Base-by-base conservation (phyloP, 2,113 vertebrate genomes). In the Odocoileus hemionus region DNA sequence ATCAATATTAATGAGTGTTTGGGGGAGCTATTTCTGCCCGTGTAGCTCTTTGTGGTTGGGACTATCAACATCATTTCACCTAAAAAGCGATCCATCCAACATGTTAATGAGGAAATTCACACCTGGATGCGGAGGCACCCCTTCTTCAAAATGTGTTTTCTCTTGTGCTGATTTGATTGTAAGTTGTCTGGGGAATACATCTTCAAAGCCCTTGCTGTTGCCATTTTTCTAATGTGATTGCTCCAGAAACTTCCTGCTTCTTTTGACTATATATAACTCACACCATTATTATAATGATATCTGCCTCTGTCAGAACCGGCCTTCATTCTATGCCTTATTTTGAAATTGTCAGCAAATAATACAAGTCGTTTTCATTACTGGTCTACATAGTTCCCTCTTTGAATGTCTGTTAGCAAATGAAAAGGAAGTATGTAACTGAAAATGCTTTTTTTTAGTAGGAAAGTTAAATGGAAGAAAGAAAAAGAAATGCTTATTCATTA, bases 231-330 rank as follows among this genome's bases (percentile, higher is more conserved):
- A 82, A 21, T 47, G 4, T 57, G 43, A 96, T 92, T 95, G n/a
- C 93, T 83, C 96, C 33, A 94, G 60, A 47, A 80, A 45, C 17
- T 70, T 92, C 52, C 52, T 93, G 33, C 50, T 96, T 90, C 74
- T 45, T 95, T 60, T 96, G 61, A 93, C 33, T 85, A 82, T 89
- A 74, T 96, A 78, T 93, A 95, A 76, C 64, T 92, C 61, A 19
- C 36, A 47, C 10, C 19, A 36, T 95, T 97, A 93, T 89, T 60
- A 70, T 64, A 15, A 87, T 82, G 26, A 57, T 94, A 86, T 80
- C 96, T 94, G 45, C 61, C 9, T 50, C 55, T 95, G 58, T 70
- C 54, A 86, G 70, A 97, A 33, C 30, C 12, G 6, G 64, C 28
- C 74, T 96, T 74, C 55, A 85, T 79, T 74, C 80, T 96, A 50